Evolutionary conservation across 1,140 invertebrate species (phyloP).

Genomic region (Plodia interpunctella): DNA sequence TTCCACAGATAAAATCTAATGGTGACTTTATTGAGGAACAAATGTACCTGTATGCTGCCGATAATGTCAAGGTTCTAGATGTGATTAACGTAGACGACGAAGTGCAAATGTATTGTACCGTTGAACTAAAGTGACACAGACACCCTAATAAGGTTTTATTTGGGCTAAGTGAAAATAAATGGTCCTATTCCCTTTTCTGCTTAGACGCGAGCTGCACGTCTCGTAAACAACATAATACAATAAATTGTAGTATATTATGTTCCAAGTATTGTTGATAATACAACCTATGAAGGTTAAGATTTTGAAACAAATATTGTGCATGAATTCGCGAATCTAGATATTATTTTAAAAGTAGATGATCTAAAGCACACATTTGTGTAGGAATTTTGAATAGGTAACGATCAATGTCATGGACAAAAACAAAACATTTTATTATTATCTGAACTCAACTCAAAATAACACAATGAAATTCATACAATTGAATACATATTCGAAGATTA

Average conservation of each 20-base stretch:
- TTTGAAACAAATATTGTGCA: too few species aligned
- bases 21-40: neutral
- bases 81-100: slow-evolving; percentile 8
- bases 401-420: neutral
- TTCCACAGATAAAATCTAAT: slow-evolving; percentile 35
- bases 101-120: slow-evolving; percentile 12
- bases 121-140: slow-evolving; percentile 1
- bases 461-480: neutral
- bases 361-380: too few species aligned
- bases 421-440: neutral
- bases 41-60: slow-evolving; percentile 16
- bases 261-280: neutral
- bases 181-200: neutral
- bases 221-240: neutral
- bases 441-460: neutral
- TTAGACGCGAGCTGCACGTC: slow-evolving; percentile 1
- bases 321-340: too few species aligned
- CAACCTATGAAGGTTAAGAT: too few species aligned
- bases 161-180: slow-evolving; percentile 7
- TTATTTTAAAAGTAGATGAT: too few species aligned
- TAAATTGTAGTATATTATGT: neutral
- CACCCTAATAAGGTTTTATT: slow-evolving; percentile 7
- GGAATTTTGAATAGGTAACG: too few species aligned
- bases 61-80: slow-evolving; percentile 18
- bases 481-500: neutral